phyloP scores from a whole-genome alignment of 2,113 vertebrate genomes.

The Anarrhichthys ocellatus region DNA sequence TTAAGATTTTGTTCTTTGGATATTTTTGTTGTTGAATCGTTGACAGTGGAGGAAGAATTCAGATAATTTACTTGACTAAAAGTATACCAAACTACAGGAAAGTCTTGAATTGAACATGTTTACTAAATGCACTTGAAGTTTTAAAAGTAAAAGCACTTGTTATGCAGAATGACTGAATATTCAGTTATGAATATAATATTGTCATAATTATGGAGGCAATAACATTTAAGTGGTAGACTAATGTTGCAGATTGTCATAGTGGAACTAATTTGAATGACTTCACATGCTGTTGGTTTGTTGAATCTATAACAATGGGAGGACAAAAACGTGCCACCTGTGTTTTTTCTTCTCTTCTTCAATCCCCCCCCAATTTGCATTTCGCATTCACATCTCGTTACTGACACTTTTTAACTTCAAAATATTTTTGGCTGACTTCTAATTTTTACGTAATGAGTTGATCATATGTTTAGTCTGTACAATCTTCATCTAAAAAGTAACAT shows the following conservation, averaged over 20 bases:
- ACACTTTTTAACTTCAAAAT: no score
- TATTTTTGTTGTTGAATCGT: background rate
- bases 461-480: background rate
- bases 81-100: background rate
- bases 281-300: background rate
- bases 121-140: background rate
- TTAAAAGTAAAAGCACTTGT: background rate
- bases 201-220: background rate
- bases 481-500: background rate
- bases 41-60: no score
- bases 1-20: background rate
- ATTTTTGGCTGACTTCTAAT: no score
- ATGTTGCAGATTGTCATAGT: background rate
- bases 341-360: no score
- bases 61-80: background rate
- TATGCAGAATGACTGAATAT: background rate
- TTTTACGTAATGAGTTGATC: background rate
- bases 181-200: background rate
- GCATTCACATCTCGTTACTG: no score
- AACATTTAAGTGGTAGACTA: background rate
- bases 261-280: background rate
- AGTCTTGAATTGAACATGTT: background rate
- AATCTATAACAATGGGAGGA: background rate
- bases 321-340: no score
- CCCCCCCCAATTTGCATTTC: no score